phyloP scores from a whole-genome alignment of 2,113 vertebrate genomes.

The Rhabdomys dilectus region DNA sequence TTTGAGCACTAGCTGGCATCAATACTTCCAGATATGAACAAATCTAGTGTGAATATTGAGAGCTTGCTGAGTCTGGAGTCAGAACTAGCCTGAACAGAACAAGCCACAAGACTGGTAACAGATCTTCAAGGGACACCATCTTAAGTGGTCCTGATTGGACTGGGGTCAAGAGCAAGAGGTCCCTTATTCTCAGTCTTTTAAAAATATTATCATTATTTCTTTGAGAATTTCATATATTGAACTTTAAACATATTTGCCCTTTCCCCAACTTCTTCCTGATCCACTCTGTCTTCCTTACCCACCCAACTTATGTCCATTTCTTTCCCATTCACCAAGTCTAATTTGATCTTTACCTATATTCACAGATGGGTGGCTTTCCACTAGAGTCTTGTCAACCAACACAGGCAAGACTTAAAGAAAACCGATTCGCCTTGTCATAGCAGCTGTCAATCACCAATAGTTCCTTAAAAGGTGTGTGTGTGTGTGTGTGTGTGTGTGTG shows the following conservation, averaged over 20 bases:
- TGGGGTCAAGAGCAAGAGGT: background rate
- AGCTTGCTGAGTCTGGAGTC: background rate
- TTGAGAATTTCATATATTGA: background rate
- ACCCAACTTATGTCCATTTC: background rate
- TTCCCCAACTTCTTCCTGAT: background rate
- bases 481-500: too few species aligned
- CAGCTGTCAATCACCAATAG: background rate
- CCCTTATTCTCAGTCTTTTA: background rate
- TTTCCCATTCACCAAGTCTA: background rate
- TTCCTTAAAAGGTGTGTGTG: background rate
- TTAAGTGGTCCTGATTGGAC: background rate
- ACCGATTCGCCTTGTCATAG: background rate
- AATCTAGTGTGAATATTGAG: too few species aligned
- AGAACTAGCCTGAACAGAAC: background rate
- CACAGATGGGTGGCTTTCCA: background rate
- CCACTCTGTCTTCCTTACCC: background rate
- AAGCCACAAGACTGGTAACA: accelerated
- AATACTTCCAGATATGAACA: background rate
- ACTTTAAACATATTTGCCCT: background rate
- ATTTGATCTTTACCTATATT: background rate
- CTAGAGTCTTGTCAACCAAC: background rate
- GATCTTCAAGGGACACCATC: background rate
- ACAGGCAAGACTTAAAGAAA: background rate
- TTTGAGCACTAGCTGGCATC: background rate
- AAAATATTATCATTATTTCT: background rate